Conservation (phyloP, 2,797 vertebrate genomes). For the Melanotaenia boesemani region DNA sequence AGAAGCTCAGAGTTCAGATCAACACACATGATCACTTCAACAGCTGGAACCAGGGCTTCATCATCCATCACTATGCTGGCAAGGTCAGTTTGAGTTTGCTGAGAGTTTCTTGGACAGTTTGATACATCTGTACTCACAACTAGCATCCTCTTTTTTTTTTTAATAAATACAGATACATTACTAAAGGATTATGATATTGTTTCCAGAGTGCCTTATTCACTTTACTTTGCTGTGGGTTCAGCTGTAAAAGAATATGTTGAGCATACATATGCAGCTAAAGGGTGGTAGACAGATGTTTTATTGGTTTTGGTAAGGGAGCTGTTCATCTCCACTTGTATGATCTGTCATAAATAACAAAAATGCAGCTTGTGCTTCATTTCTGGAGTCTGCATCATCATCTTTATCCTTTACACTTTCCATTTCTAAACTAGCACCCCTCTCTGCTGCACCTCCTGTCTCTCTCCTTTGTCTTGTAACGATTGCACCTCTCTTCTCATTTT, state of each 20-base stretch:
- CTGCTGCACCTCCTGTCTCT: constrained; percentile 5
- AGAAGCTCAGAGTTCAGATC: constrained; percentile 95
- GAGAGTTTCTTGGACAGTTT: neutral
- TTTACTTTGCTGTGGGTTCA: constrained; percentile 17
- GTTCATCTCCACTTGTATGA: constrained; percentile 44
- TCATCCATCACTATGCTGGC: constrained; percentile 98
- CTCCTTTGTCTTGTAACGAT: constrained; percentile 13
- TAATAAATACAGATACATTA: neutral
- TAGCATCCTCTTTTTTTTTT: neutral
- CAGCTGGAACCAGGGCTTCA: constrained; percentile 99
- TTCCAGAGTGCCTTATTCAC: constrained; percentile 1
- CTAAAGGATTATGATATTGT: neutral
- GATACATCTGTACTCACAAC: neutral
- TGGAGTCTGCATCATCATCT: constrained; percentile 39
- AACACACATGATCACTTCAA: constrained; percentile 98
- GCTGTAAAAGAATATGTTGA: constrained; percentile 9
- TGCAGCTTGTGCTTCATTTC: constrained; percentile 54
- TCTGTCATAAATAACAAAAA: constrained; percentile 58
- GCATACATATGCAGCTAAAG: constrained; percentile 5
- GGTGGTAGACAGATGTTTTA: constrained; percentile 50
- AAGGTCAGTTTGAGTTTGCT: constrained; percentile 84
- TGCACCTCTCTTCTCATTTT: neutral
- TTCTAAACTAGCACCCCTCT: constrained; percentile 14
- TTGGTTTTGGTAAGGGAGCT: constrained; percentile 34
- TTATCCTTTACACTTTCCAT: constrained; percentile 44